A percentile compares a stretch with the other conserved stretches of the same genome.
phyloP scores from a whole-genome alignment of 2,888 invertebrate genomes.

The Eupithecia abbreviata region DNA sequence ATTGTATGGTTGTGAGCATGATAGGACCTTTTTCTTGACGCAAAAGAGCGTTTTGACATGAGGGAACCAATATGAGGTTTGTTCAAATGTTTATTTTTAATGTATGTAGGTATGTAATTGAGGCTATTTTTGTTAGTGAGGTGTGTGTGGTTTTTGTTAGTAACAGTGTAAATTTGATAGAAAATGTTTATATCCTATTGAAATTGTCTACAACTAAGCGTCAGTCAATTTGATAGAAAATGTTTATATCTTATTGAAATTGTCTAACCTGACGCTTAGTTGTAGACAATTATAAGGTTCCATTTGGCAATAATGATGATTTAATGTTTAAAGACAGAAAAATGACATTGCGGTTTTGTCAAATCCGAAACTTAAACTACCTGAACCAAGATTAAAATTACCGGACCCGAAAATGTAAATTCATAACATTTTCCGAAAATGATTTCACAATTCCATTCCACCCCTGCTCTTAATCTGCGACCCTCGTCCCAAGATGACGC shows the following conservation, averaged over 20 bases:
- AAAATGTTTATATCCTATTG: neutral
- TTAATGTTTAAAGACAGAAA: too few relatives aligned
- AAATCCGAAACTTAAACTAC: neutral
- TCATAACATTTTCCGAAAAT: slow-evolving; percentile 10
- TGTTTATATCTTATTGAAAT: too few relatives aligned
- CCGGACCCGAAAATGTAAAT: neutral
- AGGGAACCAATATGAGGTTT: neutral
- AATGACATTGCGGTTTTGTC: too few relatives aligned
- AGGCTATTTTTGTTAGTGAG: neutral
- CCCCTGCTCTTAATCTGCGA: slow-evolving; percentile 50
- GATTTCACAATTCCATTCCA: slow-evolving; percentile 45
- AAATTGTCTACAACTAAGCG: too few relatives aligned
- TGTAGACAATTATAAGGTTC: too few relatives aligned
- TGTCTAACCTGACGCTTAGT: too few relatives aligned
- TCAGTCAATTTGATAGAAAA: too few relatives aligned
- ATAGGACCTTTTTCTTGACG: neutral
- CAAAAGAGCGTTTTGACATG: neutral
- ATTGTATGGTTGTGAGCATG: slow-evolving; percentile 35
- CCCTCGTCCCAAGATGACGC: slow-evolving; percentile 65
- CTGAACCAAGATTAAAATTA: neutral
- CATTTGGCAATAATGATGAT: too few relatives aligned
- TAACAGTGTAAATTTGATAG: neutral
- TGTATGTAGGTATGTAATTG: neutral
- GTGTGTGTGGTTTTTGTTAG: too few relatives aligned
- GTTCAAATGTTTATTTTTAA: neutral